Conservation (phyloP, 2,888 invertebrate genomes). For the Imbricaverruca yamaguchii region DNA sequence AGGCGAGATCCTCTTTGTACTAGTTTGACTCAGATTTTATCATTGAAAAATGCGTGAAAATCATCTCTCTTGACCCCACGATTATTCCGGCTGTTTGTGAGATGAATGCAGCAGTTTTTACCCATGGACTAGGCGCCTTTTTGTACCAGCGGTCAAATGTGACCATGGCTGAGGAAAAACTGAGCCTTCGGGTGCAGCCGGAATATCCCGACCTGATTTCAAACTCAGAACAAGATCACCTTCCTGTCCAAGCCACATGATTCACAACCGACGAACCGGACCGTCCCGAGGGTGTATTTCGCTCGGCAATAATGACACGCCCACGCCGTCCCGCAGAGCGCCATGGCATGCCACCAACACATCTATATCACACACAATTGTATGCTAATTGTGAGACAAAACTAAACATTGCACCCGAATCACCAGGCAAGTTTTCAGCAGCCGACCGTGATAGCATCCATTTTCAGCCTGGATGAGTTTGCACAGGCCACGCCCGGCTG, state of each 20-base stretch:
- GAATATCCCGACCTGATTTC: no score
- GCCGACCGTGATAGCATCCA: neutral
- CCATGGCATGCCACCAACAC: neutral
- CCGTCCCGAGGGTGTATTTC: neutral
- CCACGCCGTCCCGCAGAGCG: no score
- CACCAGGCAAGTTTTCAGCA: neutral
- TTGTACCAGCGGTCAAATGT: neutral
- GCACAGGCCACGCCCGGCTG: neutral
- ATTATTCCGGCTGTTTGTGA: neutral
- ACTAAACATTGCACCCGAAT: neutral
- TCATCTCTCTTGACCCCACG: neutral
- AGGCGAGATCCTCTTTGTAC: constrained; percentile 13
- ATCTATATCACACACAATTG: neutral
- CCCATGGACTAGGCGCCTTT: neutral
- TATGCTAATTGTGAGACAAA: constrained; percentile 2
- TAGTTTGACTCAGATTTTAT: neutral
- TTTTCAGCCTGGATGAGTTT: neutral
- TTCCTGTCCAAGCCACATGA: no score
- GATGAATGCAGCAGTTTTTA: neutral
- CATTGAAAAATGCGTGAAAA: constrained; percentile 19
- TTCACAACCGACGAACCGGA: no score
- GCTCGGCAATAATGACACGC: neutral
- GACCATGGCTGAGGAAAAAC: neutral
- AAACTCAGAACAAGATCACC: no score
- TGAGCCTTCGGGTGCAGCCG: no score